phyloP scores from a whole-genome alignment of 2,797 vertebrate genomes.

The Parambassis ranga region DNA sequence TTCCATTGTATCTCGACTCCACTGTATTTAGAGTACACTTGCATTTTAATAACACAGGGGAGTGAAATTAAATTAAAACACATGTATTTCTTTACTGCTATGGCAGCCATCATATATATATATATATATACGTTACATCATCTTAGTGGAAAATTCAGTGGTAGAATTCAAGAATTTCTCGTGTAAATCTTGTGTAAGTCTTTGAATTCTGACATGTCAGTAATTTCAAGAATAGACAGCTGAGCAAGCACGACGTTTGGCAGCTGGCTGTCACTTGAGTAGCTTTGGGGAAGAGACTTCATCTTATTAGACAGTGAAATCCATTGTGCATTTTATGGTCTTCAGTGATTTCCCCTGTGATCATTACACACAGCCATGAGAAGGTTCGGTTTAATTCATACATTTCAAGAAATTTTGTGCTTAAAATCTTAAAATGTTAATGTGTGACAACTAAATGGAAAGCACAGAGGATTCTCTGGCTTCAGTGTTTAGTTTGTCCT shows the following conservation, averaged over 20 bases:
- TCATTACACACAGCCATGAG: conserved; percentile 16
- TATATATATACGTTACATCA: not conserved
- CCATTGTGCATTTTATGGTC: conserved; percentile 62
- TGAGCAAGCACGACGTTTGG: conserved; percentile 48
- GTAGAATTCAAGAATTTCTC: conserved; percentile 16
- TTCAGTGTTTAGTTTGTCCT: not conserved
- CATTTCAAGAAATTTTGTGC: conserved; percentile 22
- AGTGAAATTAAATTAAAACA: conserved; percentile 8
- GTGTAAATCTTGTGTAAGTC: conserved; percentile 29
- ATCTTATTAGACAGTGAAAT: conserved; percentile 60
- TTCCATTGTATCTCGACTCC: conserved; percentile 38
- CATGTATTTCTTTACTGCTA: not conserved
- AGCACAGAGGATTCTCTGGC: not conserved
- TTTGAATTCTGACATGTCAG: conserved; percentile 47
- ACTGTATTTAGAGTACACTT: conserved; percentile 30
- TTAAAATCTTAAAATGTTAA: conserved; percentile 8
- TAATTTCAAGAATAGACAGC: conserved; percentile 61
- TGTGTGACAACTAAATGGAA: not conserved
- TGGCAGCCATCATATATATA: too few species aligned
- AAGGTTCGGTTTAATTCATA: conserved; percentile 17
- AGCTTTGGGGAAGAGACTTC: conserved; percentile 62
- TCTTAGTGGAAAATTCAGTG: conserved; percentile 14
- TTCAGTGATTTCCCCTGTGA: conserved; percentile 58
- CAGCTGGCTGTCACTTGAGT: conserved; percentile 69
- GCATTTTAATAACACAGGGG: conserved; percentile 21